Evolutionary conservation across 2,797 vertebrate species (phyloP), one percentile per base, ranked within the genome.

Genomic region (Sebastes nivosus): DNA sequence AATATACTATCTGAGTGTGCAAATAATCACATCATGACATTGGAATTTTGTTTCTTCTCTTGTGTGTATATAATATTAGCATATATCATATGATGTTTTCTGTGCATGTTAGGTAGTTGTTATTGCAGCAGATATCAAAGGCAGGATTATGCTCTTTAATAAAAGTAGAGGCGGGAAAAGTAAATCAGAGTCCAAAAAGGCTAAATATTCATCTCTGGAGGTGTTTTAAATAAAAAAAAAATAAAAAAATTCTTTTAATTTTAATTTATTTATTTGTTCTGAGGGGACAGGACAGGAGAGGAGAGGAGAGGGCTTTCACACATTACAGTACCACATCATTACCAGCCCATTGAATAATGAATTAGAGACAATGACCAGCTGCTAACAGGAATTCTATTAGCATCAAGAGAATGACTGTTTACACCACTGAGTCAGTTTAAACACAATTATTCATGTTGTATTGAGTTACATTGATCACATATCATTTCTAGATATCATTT

Each of bases 381-480:
- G 89, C 85, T 75, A 75, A 85, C 34, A 86, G 81, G 87, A 88
- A 92, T 91, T 88, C 77, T 73, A 93, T 93, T 93, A 90, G 82
- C 93, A 94, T 94, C 1, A 75, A 77, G 25, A 91, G 76, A 94
- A 94, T 89, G 82, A 69, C 69, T 89, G 27, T 80, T 92, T 88
- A 90, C 50, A 52, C 16, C 30, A 63, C 68, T 42, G 73, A 70
- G 76, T 76, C 68, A 76, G 30, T 84, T 83, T 67, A 63, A 85
- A 87, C 60, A 46, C 22, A 32, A 78, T 66, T 52, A 89, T 88
- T 84, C 50, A 81, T 38, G 42, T 86, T 38, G 25, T 4, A 34
- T 34, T 82, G 30, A 67, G 36, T 52, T 20, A 54, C 42, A 52
- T 36, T 27, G 27, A 86, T 68, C 36, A 46, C 20, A 76, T 22